A percentile compares a stretch with the other conserved stretches of the same genome.
phyloP scores from a whole-genome alignment of 2,888 invertebrate species.

The Orthonevra nobilis region DNA sequence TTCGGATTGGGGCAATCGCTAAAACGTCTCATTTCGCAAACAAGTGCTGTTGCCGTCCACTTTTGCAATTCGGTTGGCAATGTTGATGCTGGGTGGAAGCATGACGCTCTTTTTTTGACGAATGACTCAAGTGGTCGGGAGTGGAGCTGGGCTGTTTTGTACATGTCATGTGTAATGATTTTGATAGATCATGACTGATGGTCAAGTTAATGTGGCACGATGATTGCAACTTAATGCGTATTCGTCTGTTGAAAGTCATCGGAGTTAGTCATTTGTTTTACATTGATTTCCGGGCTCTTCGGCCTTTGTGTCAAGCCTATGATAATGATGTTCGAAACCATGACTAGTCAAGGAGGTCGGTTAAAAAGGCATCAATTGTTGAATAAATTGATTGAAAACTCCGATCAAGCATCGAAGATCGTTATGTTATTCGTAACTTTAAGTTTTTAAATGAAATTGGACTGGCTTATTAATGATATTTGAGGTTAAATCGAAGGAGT shows the following conservation, averaged over 20 bases:
- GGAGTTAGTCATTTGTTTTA: constrained; percentile 26
- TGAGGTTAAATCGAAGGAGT: too few relatives aligned
- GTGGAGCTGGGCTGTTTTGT: constrained; percentile 65
- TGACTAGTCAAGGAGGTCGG: too few relatives aligned
- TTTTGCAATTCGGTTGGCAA: constrained; percentile 18
- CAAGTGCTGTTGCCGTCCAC: constrained; percentile 45
- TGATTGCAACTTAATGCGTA: constrained; percentile 37
- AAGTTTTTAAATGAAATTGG: too few relatives aligned
- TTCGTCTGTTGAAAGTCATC: constrained; percentile 30
- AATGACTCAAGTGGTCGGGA: constrained; percentile 63
- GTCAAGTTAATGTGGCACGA: constrained; percentile 62
- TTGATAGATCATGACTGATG: constrained; percentile 67
- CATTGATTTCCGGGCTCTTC: constrained; percentile 24
- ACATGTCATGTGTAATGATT: constrained; percentile 63
- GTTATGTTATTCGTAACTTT: too few relatives aligned
- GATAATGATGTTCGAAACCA: too few relatives aligned
- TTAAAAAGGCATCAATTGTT: too few relatives aligned
- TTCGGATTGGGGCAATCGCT: constrained; percentile 62
- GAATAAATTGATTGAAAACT: too few relatives aligned
- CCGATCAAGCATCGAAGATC: too few relatives aligned
- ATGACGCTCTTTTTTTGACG: constrained; percentile 52
- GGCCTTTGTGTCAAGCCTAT: too few relatives aligned
- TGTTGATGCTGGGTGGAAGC: constrained; percentile 26
- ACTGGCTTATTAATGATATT: too few relatives aligned
- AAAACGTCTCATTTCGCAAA: constrained; percentile 63